phyloP scores from a whole-genome alignment of 2,888 invertebrate species.

The Limnephilus marmoratus region DNA sequence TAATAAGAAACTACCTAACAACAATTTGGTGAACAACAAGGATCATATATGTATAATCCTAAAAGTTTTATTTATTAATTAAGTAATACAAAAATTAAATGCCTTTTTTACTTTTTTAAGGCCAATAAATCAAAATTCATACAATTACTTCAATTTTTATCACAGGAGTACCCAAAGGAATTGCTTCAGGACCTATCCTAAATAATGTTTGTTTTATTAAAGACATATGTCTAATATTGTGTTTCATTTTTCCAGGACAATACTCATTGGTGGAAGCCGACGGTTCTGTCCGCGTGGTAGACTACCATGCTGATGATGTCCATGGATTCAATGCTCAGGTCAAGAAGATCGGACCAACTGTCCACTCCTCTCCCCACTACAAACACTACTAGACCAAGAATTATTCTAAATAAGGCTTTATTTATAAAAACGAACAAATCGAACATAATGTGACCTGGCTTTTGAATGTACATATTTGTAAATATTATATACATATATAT shows the following conservation, averaged over 20 bases:
- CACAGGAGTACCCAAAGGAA: background rate
- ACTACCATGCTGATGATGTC: conserved; percentile 63
- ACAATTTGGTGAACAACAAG: no score
- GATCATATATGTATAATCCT: no score
- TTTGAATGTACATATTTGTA: background rate
- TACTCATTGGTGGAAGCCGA: conserved; percentile 66
- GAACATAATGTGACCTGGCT: background rate
- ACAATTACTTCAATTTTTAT: no score
- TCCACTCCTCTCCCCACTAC: conserved; percentile 55
- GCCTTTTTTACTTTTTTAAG: no score
- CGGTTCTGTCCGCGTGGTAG: conserved; percentile 64
- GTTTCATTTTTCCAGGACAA: conserved; percentile 52
- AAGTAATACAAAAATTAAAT: background rate
- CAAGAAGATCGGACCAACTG: conserved; percentile 64
- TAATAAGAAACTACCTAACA: background rate
- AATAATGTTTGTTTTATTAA: background rate
- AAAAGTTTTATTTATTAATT: no score
- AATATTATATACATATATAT: background rate
- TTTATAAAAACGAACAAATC: background rate
- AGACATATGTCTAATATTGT: background rate
- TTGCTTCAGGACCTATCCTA: background rate
- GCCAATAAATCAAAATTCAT: no score
- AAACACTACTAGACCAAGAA: conserved; percentile 27
- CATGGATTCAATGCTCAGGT: conserved; percentile 64
- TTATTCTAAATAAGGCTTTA: background rate